Percentiles rank a stretch among this genome's conserved stretches.
phyloP scores from a whole-genome alignment of 2,888 invertebrate species.

The Mesorhabditis spiculigera region DNA sequence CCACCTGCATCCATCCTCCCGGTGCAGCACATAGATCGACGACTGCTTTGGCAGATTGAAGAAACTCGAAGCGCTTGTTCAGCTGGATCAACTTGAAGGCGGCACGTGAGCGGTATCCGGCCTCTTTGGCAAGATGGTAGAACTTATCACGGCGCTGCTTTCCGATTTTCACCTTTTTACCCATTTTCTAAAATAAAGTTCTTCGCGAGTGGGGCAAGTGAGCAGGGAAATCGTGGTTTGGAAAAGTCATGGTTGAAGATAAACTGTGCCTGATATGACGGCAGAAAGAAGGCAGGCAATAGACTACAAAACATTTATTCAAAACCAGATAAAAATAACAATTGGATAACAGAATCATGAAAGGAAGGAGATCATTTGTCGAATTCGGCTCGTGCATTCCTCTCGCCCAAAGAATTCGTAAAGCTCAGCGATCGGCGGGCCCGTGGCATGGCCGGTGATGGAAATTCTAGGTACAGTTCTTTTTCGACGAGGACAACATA shows the following conservation, averaged over 20 bases:
- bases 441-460: conserved; percentile 42
- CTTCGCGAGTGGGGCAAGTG: too few relatives aligned
- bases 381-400: conserved; percentile 30
- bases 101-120: conserved; percentile 92
- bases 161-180: conserved; percentile 90
- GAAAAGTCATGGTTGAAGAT: too few relatives aligned
- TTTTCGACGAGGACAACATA: not conserved
- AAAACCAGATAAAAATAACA: too few relatives aligned
- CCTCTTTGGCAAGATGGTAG: conserved; percentile 96
- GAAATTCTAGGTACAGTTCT: conserved; percentile 27
- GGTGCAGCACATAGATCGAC: conserved; percentile 98
- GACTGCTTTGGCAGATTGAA: conserved; percentile 90
- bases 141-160: conserved; percentile 97
- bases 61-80: conserved; percentile 91
- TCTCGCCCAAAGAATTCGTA: conserved; percentile 41
- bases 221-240: too few relatives aligned
- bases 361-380: conserved; percentile 15
- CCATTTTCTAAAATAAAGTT: conserved; percentile 67
- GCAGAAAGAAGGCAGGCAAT: too few relatives aligned
- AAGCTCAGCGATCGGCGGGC: conserved; percentile 52
- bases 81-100: conserved; percentile 98
- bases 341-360: too few relatives aligned
- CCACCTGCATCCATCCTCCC: conserved; percentile 75
- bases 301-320: too few relatives aligned
- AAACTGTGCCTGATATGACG: too few relatives aligned